A percentile compares a stretch with the other conserved stretches of the same genome.
Evolutionary conservation across 2,113 vertebrate genomes (phyloP).

Genomic region (Orthochromis malagaraziensis): DNA sequence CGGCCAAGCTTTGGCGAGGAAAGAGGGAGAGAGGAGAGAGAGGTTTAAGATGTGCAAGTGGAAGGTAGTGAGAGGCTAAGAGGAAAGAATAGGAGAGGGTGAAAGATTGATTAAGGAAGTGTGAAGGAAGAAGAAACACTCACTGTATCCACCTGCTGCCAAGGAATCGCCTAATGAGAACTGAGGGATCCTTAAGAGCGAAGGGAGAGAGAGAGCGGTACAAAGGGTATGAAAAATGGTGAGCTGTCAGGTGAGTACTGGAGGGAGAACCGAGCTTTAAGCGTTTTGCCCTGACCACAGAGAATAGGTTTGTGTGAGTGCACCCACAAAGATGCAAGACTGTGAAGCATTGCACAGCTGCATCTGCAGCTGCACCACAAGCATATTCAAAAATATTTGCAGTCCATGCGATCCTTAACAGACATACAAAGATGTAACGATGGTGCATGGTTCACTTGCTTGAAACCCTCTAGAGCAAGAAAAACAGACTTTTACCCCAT

Average conservation of each 20-base stretch:
- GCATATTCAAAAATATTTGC: background rate
- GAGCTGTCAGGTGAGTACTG: constrained; percentile 24
- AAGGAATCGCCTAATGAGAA: constrained; percentile 36
- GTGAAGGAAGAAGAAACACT: background rate
- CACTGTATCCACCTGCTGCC: constrained; percentile 15
- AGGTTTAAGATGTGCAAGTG: background rate
- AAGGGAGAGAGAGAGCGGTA: background rate
- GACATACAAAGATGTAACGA: background rate
- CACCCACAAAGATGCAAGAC: background rate
- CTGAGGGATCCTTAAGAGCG: constrained; percentile 6
- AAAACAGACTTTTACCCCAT: background rate
- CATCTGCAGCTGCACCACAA: background rate
- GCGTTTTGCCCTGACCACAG: constrained; percentile 26
- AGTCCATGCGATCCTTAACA: background rate
- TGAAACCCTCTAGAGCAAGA: background rate
- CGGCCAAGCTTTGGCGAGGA: background rate
- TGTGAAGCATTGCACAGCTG: constrained; percentile 4
- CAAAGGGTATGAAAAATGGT: constrained; percentile 24
- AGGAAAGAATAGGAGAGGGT: background rate
- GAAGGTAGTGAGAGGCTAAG: background rate
- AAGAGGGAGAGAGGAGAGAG: background rate
- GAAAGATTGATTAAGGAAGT: constrained; percentile 18
- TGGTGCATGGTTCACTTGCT: background rate
- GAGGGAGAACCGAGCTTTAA: constrained; percentile 21
- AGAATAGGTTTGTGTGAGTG: background rate